phyloP scores from a whole-genome alignment of 2,888 invertebrate genomes.

The Odontothrips loti region DNA sequence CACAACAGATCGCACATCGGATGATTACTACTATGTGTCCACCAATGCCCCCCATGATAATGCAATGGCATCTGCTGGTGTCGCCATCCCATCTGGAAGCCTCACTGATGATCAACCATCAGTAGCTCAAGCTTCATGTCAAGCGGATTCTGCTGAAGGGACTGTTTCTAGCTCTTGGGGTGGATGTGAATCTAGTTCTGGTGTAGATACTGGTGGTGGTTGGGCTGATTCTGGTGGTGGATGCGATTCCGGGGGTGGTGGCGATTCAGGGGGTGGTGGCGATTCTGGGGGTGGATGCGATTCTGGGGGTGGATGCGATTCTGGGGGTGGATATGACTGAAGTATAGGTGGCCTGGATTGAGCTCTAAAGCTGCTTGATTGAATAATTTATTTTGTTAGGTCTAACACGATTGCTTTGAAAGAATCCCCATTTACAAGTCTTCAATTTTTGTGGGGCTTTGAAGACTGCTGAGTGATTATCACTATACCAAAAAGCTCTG shows the following conservation, averaged over 20 bases:
- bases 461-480: too few species aligned
- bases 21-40: conserved; percentile 20
- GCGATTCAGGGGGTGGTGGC: background rate
- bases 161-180: background rate
- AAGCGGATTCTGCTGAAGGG: background rate
- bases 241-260: background rate
- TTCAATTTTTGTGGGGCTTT: too few species aligned
- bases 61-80: background rate
- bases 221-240: background rate
- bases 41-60: background rate
- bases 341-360: background rate
- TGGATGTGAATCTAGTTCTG: background rate
- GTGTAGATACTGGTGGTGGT: background rate
- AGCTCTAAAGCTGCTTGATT: too few species aligned
- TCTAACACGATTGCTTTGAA: too few species aligned
- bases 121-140: conserved; percentile 6
- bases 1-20: background rate
- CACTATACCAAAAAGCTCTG: too few species aligned
- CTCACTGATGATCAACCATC: background rate
- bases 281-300: conserved; percentile 1
- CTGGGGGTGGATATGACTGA: background rate
- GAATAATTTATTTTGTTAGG: too few species aligned
- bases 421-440: too few species aligned
- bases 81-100: background rate
- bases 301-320: background rate